These are phyloP conservation scores for Pogonocichla stellata DNA, from an alignment of 2,113 vertebrate genomes.

Conservation along the genomic window DNA sequence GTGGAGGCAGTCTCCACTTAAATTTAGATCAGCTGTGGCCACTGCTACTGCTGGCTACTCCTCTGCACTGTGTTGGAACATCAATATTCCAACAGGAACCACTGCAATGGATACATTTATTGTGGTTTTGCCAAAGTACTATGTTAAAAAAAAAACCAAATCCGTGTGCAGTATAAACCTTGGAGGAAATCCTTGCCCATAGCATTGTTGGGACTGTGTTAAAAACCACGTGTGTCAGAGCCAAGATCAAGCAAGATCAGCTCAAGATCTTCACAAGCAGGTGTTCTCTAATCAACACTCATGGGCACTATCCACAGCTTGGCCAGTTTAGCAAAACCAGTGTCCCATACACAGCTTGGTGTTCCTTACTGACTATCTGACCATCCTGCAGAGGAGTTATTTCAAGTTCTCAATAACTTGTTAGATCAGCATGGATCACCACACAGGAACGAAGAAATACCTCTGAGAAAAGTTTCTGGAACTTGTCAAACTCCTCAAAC, in stretches of 20 bases:
- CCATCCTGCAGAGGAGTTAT: not conserved
- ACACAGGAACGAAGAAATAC: not conserved
- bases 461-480: not conserved
- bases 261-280: not conserved
- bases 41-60: not conserved
- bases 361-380: not conserved
- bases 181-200: not conserved
- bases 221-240: not conserved
- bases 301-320: fast-evolving
- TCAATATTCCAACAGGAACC: not conserved
- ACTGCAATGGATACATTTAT: not conserved
- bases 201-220: not conserved
- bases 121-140: not conserved
- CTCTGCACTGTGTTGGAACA: not conserved
- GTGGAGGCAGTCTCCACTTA: not conserved
- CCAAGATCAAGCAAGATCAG: not conserved
- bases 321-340: not conserved
- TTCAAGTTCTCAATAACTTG: not conserved
- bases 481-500: not conserved
- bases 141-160: too few species aligned
- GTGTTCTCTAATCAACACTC: not conserved
- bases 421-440: not conserved
- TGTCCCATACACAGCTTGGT: not conserved
- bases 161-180: not conserved
- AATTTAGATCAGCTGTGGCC: not conserved